Evolutionary conservation across 1,140 invertebrate species (phyloP), one percentile per base, ranked within the genome.

Genomic region (Campoletis sonorensis): DNA sequence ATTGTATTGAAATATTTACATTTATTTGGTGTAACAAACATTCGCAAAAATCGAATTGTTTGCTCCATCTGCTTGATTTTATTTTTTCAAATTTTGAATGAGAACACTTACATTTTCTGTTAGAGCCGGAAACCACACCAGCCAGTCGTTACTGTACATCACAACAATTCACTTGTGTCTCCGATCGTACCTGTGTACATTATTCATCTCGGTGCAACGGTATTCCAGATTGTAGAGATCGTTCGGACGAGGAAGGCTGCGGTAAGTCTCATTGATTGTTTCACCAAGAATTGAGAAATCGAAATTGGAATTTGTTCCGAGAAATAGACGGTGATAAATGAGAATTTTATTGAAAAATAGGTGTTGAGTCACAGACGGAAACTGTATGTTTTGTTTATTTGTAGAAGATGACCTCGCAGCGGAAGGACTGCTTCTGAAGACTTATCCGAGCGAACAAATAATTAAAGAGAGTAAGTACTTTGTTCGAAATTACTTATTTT

Each of bases 381-480:
- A 45, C 40, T 45, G 8, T 68, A 5, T 45, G 3, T 68, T 54
- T 33, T 51, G 45, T 70, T 37, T 68, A 58, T 82, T 82, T 84
- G 15, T 70, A 85, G 84, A 79, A 54, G 30, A 1, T 8, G 45
- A 68, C 40, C 40, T 45, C 23, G 76, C 73, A 21, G 33, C 78
- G n/a, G 83, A 89, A 21, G 88, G 85, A 7, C 89, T 96, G 15
- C 93, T 94, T 71, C 88, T 97, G 72, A 95, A 93, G 89, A 96
- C 96, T 0, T 96, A 97, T 88, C 96, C 96, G 7, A 90, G 90
- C 33, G 93, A 95, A 54, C 96, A 97, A 91, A 94, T 94, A 45
- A 95, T 97, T 61, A 95, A 96, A 94, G 94, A 96, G 94, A 96
- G 96, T 97, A 92, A 96, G 95, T 95, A 87, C 33, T 23, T 2